Conservation (phyloP, 1,140 invertebrate genomes). For the Rhyzopertha dominica region DNA sequence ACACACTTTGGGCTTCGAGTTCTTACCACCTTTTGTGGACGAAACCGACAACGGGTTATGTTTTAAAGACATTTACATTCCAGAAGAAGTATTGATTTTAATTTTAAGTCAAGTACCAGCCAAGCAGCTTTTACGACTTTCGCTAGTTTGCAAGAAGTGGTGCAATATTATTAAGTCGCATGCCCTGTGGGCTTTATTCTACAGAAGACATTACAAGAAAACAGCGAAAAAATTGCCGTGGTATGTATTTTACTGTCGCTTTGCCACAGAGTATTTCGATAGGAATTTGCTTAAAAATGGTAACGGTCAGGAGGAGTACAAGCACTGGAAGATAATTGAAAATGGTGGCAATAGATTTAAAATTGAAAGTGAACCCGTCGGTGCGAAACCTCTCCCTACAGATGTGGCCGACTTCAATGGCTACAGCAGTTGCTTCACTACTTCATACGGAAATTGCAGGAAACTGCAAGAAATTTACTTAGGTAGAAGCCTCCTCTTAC, state of each 20-base stretch:
- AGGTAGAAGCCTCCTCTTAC: too few relatives aligned
- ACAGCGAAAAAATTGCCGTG: constrained; percentile 33
- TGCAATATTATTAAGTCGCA: constrained; percentile 35
- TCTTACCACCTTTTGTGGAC: constrained; percentile 16
- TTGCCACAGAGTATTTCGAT: constrained; percentile 35
- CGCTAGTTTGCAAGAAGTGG: constrained; percentile 41
- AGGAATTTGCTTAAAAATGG: constrained; percentile 44
- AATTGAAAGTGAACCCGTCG: constrained; percentile 38
- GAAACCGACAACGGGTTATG: constrained; percentile 33
- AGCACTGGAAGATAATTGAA: constrained; percentile 39
- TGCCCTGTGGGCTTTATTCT: constrained; percentile 31
- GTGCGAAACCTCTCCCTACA: constrained; percentile 25
- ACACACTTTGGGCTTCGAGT: too few relatives aligned
- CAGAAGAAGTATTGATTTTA: constrained; percentile 37
- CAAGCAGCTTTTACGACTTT: constrained; percentile 25
- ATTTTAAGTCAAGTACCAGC: constrained; percentile 32
- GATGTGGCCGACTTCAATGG: constrained; percentile 33
- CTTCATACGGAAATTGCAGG: constrained; percentile 36
- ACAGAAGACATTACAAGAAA: constrained; percentile 18
- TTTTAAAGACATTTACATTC: constrained; percentile 30
- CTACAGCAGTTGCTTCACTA: constrained; percentile 41
- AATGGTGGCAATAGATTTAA: constrained; percentile 41
- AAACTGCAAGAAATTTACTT: constrained; percentile 41
- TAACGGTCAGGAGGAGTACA: constrained; percentile 37
- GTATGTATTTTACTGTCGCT: constrained; percentile 39